A percentile compares a stretch with the other conserved stretches of the same genome.
These are phyloP conservation scores for Crenichthys baileyi DNA, from an alignment of 2,797 vertebrate species.

Conservation along the genomic window DNA sequence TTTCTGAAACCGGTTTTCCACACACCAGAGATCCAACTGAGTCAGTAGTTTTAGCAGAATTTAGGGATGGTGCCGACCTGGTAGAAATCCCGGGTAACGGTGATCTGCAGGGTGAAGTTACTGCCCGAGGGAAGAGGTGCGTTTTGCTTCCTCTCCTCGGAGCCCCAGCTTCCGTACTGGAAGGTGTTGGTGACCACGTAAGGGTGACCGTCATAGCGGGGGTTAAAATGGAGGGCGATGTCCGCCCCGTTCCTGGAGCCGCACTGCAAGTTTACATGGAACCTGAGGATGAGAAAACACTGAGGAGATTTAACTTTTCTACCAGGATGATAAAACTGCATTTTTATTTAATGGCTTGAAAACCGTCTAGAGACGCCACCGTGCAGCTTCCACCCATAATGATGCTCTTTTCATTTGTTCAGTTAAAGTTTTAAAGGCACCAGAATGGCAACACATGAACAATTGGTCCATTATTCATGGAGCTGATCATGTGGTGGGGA, in stretches of 20 bases:
- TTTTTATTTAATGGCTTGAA: too few relatives aligned
- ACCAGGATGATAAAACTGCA: too few relatives aligned
- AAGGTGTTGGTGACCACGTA: constrained; percentile 75
- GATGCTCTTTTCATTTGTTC: too few relatives aligned
- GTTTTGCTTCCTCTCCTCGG: constrained; percentile 72
- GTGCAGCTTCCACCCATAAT: too few relatives aligned
- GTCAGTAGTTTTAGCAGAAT: too few relatives aligned
- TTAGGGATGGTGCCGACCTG: constrained; percentile 53
- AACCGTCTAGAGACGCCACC: too few relatives aligned
- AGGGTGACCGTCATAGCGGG: constrained; percentile 66
- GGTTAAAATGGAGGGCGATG: constrained; percentile 81
- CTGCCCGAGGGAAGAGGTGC: constrained; percentile 45
- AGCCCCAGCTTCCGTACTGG: constrained; percentile 61
- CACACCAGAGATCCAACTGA: too few relatives aligned
- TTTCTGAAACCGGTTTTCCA: too few relatives aligned
- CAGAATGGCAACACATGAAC: not conserved
- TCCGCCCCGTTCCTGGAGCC: constrained; percentile 61
- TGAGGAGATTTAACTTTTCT: too few relatives aligned
- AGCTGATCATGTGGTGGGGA: too few relatives aligned
- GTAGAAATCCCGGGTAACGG: constrained; percentile 54
- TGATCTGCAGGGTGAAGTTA: constrained; percentile 66
- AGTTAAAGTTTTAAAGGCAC: not conserved
- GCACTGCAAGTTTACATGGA: constrained; percentile 78
- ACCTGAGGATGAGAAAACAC: constrained; percentile 52
- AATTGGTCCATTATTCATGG: too few relatives aligned